Evolutionary conservation across 1,140 invertebrate species (phyloP), one percentile per base, ranked within the genome.

Genomic region (Coenobita brevimanus): DNA sequence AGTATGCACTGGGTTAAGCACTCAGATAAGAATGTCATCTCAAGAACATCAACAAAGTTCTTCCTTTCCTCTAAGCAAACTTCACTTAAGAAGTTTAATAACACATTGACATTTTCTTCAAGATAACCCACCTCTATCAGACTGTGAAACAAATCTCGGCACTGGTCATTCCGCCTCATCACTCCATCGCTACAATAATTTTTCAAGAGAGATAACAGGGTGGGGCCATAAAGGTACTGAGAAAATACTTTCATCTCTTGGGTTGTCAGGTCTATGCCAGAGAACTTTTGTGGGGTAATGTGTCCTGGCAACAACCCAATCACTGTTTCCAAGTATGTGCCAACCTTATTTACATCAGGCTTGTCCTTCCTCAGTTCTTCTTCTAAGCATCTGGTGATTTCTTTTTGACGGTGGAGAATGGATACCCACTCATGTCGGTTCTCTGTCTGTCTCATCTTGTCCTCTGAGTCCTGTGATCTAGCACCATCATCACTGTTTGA

Each of bases 231-330:
- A 15, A 82, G 43, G 30, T 86, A 64, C 24, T 62, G 69, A 13
- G 33, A 80, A 62, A 91, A 91, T 24, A 88, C 41, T 33, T 79
- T 50, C n/a, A 60, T 71, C 27, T 89, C 83, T 27, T 73, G 33
- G 46, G 50, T 86, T 6, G 76, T 33, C 6, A 27, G 38, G 73
- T 91, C 90, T 27, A 82, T 41, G 4, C 76, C 84, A 38, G 81
- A 73, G 27, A 89, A 89, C 69, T 90, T 89, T 60, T 91, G 89
- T n/a, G 89, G 90, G 21, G 90, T 91, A n/a, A 88, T 71, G 10
- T 71, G 64, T 36, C 90, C 90, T 8, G 86, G 86, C 0, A 91
- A 36, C 62, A 24, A 73, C 15, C 54, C 2, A 64, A 69, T n/a
- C 24, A 87, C 13, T n/a, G 17, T 87, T 50, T 81, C 76, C 30